phyloP scores from a whole-genome alignment of 2,797 vertebrate genomes.

The Agapornis canus region DNA sequence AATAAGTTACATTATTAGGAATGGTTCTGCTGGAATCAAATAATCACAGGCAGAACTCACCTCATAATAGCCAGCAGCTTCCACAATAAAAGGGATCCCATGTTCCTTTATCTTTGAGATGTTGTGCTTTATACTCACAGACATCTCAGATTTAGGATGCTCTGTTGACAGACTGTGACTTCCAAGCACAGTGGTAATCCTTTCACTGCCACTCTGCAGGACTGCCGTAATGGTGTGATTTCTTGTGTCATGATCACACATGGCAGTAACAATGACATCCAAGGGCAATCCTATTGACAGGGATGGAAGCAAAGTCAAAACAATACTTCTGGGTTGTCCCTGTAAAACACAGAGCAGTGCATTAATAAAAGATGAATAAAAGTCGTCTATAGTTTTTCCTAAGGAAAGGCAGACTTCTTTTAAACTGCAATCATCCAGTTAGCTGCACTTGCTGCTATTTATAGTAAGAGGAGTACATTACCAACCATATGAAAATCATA shows the following conservation, averaged over 20 bases:
- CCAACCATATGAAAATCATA: not conserved
- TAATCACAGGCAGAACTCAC: slow-evolving; percentile 41
- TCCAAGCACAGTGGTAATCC: slow-evolving; percentile 66
- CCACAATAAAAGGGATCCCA: slow-evolving; percentile 71
- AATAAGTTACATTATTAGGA: not conserved
- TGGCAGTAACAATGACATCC: slow-evolving; percentile 58
- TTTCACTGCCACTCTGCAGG: slow-evolving; percentile 66
- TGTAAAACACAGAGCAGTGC: not conserved
- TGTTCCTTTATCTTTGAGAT: slow-evolving; percentile 60
- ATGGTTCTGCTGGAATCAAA: not conserved
- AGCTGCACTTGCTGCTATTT: not conserved
- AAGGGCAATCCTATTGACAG: slow-evolving; percentile 75
- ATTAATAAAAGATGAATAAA: not conserved
- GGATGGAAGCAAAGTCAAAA: not conserved
- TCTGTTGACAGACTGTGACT: slow-evolving; percentile 5
- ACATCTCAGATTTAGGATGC: slow-evolving; percentile 46
- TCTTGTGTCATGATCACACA: slow-evolving; percentile 31
- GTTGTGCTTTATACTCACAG: slow-evolving; percentile 73
- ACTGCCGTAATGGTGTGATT: slow-evolving; percentile 53
- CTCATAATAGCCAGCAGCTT: slow-evolving; percentile 76
- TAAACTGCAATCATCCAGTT: not conserved
- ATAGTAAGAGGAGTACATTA: not conserved
- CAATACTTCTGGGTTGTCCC: not conserved
- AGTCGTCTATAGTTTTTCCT: not conserved
- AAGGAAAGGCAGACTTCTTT: not conserved